These are phyloP conservation scores for Nasonia oneida DNA, from an alignment of 2,888 invertebrate genomes.

Conservation along the genomic window DNA sequence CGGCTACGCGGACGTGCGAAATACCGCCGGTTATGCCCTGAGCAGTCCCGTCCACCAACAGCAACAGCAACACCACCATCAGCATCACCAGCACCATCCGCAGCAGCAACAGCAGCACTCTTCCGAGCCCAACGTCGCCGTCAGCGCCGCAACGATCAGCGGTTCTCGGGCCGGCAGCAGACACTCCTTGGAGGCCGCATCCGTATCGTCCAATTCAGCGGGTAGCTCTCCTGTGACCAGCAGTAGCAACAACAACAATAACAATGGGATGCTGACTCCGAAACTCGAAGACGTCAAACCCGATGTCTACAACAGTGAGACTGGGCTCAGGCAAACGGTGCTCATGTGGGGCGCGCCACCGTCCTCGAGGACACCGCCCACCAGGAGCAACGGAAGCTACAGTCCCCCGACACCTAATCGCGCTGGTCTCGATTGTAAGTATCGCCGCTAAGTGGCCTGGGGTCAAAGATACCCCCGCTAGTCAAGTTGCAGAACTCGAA, in stretches of 20 bases:
- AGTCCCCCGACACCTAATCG: constrained; percentile 68
- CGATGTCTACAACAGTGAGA: constrained; percentile 80
- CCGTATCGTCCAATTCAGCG: constrained; percentile 82
- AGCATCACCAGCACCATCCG: not conserved
- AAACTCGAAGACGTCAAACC: constrained; percentile 83
- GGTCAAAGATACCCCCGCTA: not conserved
- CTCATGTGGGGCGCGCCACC: constrained; percentile 91
- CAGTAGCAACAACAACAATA: constrained; percentile 63
- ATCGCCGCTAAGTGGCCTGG: not conserved
- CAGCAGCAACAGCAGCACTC: constrained; percentile 20
- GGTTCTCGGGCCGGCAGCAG: constrained; percentile 74
- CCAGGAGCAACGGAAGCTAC: constrained; percentile 76
- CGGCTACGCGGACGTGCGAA: constrained; percentile 71
- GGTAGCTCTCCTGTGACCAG: constrained; percentile 83
- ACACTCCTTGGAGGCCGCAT: constrained; percentile 80
- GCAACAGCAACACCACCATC: not conserved
- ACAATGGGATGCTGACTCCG: constrained; percentile 81
- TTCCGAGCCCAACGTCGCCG: not conserved
- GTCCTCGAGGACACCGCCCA: constrained; percentile 74
- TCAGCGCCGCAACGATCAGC: not conserved
- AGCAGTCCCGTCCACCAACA: constrained; percentile 37
- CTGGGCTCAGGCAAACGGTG: constrained; percentile 90
- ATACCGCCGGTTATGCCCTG: constrained; percentile 67
- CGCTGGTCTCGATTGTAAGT: constrained; percentile 49
- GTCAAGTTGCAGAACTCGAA: not conserved